Percentiles rank a stretch among this genome's conserved stretches.
These are phyloP conservation scores for Pheosia gnoma DNA, from an alignment of 2,888 invertebrate genomes.

Conservation along the genomic window DNA sequence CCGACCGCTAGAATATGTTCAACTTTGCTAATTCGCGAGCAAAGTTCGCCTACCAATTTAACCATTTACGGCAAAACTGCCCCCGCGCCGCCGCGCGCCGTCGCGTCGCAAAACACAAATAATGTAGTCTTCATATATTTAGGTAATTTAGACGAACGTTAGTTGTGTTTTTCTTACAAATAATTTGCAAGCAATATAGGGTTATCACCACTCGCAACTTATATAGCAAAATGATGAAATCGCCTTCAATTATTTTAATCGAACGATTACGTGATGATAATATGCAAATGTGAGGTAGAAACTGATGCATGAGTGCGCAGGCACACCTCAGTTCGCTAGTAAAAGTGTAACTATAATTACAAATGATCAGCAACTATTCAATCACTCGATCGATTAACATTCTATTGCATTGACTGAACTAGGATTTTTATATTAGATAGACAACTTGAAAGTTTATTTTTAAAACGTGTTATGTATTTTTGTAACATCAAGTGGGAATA, in stretches of 20 bases:
- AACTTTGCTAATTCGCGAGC: constrained; percentile 4
- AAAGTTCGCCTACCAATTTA: neutral
- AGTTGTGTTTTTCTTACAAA: no score
- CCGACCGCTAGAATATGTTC: neutral
- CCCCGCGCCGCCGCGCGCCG: neutral
- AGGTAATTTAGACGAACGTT: no score
- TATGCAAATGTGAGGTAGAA: constrained; percentile 61
- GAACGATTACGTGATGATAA: constrained; percentile 53
- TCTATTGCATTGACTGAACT: constrained; percentile 45
- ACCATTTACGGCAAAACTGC: neutral
- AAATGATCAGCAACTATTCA: constrained; percentile 48
- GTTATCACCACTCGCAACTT: neutral
- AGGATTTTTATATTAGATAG: constrained; percentile 28
- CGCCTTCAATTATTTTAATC: constrained; percentile 26
- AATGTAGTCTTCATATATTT: neutral
- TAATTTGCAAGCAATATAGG: no score
- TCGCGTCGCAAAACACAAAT: neutral
- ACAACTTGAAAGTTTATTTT: neutral
- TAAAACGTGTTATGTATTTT: no score
- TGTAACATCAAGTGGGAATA: no score
- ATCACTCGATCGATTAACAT: constrained; percentile 43
- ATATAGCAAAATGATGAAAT: constrained; percentile 10
- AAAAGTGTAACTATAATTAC: constrained; percentile 75
- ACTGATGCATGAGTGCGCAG: constrained; percentile 36
- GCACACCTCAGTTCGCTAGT: constrained; percentile 43